Evolutionary conservation across 2,888 invertebrate species (phyloP).

Genomic region (Platynereis dumerilii): DNA sequence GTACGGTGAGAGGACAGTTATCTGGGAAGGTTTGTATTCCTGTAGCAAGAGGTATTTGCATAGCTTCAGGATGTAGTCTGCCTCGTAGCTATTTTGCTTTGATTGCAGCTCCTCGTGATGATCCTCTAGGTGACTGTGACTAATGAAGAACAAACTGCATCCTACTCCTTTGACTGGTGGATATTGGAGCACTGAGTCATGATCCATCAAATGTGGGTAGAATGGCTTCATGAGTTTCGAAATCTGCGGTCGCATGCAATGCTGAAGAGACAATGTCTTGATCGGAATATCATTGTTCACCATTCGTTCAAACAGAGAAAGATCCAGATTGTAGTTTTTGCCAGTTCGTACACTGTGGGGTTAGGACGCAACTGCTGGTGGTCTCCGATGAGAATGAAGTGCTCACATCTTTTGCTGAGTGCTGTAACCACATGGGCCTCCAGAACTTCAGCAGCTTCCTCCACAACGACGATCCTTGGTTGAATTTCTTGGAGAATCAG

Average conservation of each 20-base stretch:
- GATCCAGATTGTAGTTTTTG: slow-evolving; percentile 74
- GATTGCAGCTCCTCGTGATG: slow-evolving; percentile 46
- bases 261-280: slow-evolving; percentile 70
- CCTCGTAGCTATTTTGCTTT: slow-evolving; percentile 55
- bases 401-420: slow-evolving; percentile 76
- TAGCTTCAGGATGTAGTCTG: slow-evolving; percentile 46
- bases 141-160: slow-evolving; percentile 54
- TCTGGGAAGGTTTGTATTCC: slow-evolving; percentile 48
- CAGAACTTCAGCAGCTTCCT: slow-evolving; percentile 88
- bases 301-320: slow-evolving; percentile 85
- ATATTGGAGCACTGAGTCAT: slow-evolving; percentile 43
- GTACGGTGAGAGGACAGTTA: slow-evolving; percentile 60
- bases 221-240: slow-evolving; percentile 48
- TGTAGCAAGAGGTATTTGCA: slow-evolving; percentile 55
- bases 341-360: slow-evolving; percentile 74
- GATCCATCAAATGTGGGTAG: slow-evolving; percentile 50
- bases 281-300: slow-evolving; percentile 73
- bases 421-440: slow-evolving; percentile 83
- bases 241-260: slow-evolving; percentile 60
- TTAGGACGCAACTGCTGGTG: slow-evolving; percentile 82
- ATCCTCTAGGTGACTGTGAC: slow-evolving; percentile 47
- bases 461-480: slow-evolving; percentile 69
- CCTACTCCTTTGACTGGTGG: slow-evolving; percentile 47
- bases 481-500: slow-evolving; percentile 50
- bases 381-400: slow-evolving; percentile 83